Evolutionary conservation across 2,113 vertebrate genomes (phyloP), one percentile per base, ranked within the genome.

Genomic region (Vulpes ferrilata): DNA sequence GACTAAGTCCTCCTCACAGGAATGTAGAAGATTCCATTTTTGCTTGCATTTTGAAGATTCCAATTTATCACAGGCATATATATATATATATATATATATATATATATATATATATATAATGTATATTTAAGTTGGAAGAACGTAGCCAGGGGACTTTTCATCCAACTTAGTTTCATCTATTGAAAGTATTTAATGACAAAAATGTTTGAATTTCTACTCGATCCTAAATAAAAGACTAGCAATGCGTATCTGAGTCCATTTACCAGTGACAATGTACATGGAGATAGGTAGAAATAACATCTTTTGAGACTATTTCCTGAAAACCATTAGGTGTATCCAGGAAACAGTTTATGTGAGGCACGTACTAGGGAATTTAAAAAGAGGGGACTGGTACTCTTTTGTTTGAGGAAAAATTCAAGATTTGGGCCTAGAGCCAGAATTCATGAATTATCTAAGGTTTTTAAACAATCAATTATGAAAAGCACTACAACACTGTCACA

Each of bases 401-500:
- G 96, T 97, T 93, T 97, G 79, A 88, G 73, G 90, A 79, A 93
- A 96, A 97, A 90, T 79, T 85, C 90, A 92, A 82, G 96, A 90
- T 94, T 96, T 97, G 94, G 90, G 96, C 93, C 76, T 73, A 67
- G 19, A 90, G 94, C 95, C 97, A 96, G 76, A 94, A 93, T 48
- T 97, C 81, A 93, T 88, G 85, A 96, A 95, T 97, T 97, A 98
- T 94, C 94, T 78, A 92, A 76, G 43, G 78, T 73, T 87, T 97
- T 96, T 76, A 80, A 96, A 94, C 71, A 90, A 83, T 90, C 85
- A 90, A 87, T 95, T 96, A 96, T 93, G 60, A 84, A 97, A 98
- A 97, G 88, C 96, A 98, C 82, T 94, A 88, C 96, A 97, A 98
- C 81, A 57, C 94, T 90, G 93, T n/a, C 91, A 69, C 59, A 74